Percentiles rank a stretch among this genome's conserved stretches.
phyloP scores from a whole-genome alignment of 2,797 vertebrate species.

The Limosa lapponica region DNA sequence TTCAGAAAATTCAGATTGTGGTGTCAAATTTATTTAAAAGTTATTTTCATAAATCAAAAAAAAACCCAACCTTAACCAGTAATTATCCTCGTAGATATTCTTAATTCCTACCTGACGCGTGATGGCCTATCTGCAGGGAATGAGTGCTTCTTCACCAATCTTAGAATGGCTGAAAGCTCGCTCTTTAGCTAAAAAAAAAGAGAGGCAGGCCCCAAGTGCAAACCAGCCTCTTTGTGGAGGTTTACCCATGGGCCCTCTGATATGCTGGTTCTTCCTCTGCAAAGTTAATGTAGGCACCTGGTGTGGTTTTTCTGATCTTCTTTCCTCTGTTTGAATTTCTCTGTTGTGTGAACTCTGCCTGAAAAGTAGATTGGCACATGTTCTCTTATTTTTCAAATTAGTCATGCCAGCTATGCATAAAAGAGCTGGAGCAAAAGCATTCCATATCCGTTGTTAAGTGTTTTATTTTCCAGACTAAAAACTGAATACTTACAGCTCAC shows the following conservation, averaged over 20 bases:
- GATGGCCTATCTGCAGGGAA: neutral
- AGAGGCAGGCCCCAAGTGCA: neutral
- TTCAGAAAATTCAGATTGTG: neutral
- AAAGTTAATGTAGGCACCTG: neutral
- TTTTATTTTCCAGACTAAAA: slow-evolving; percentile 47
- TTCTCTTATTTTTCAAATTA: slow-evolving; percentile 41
- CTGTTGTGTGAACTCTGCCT: neutral
- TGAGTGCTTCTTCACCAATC: neutral
- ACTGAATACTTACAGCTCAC: slow-evolving; percentile 13
- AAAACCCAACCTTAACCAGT: neutral
- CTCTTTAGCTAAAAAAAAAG: neutral
- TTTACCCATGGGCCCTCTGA: accelerated
- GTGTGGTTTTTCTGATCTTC: neutral
- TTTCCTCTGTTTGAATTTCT: neutral
- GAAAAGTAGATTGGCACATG: neutral
- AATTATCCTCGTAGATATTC: neutral
- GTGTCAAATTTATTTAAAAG: neutral
- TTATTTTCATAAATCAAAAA: neutral
- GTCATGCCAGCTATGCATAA: slow-evolving; percentile 35
- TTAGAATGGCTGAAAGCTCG: neutral
- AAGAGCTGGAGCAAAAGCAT: slow-evolving; percentile 36
- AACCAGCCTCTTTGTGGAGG: neutral
- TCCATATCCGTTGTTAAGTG: slow-evolving; percentile 15
- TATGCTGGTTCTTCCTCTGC: neutral
- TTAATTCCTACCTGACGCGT: neutral